phyloP scores from a whole-genome alignment of 2,113 vertebrate species.

The Brienomyrus longianalis region DNA sequence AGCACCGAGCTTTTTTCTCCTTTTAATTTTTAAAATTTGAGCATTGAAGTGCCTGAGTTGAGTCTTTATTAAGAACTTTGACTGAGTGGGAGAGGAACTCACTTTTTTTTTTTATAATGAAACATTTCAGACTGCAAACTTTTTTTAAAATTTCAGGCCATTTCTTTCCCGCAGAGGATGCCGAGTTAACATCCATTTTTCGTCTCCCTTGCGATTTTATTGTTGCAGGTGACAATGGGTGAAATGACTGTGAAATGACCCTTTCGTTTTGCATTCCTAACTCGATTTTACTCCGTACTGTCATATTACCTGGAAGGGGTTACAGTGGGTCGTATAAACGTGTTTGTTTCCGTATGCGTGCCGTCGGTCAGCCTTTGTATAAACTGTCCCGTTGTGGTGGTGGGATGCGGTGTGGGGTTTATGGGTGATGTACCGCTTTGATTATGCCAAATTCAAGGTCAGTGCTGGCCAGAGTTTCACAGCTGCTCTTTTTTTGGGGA shows the following conservation, averaged over 20 bases:
- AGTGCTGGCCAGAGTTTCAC: conserved; percentile 2
- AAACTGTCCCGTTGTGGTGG: conserved; percentile 14
- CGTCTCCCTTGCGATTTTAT: neutral
- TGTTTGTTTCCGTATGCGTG: neutral
- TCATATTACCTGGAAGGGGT: neutral
- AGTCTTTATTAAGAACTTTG: neutral
- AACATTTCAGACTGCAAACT: conserved; percentile 14
- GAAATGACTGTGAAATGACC: neutral
- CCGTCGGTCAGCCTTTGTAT: neutral
- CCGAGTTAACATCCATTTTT: neutral
- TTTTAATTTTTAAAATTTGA: conserved; percentile 3
- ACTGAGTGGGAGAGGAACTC: neutral
- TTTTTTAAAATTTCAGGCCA: neutral
- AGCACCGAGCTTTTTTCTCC: neutral
- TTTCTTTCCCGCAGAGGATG: neutral
- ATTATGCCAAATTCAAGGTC: conserved; percentile 7
- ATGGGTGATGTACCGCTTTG: neutral
- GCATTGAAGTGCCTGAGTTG: conserved; percentile 17
- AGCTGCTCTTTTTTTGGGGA: conserved; percentile 10
- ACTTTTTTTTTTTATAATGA: neutral
- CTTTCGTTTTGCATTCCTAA: neutral
- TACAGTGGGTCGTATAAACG: neutral
- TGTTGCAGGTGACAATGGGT: neutral
- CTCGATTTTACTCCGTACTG: neutral
- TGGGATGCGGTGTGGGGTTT: conserved; percentile 17